Evolutionary conservation across 2,113 vertebrate genomes (phyloP), one percentile per base, ranked within the genome.

Genomic region (Elachura formosa): DNA sequence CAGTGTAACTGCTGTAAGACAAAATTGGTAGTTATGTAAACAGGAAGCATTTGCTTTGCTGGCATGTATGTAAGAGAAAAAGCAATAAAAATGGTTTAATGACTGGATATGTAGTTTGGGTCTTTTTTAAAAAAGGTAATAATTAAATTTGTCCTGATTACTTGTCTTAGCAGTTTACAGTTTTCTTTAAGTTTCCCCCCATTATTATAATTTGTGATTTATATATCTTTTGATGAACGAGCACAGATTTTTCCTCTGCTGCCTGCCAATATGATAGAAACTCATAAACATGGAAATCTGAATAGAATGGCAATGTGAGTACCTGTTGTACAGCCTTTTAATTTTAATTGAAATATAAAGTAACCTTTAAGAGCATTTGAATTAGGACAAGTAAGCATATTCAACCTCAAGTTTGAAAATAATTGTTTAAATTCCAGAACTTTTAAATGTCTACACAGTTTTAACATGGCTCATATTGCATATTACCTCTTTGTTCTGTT

Each of bases 111-210:
- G 12, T 58, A 41, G 20, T 66, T 56, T 49, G 52, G 7, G 5
- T 41, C 1, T 22, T 18, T 36, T n/a, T 2, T 0, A 14, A 61
- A n/a, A 71, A 58, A 43, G 2, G 1, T 40, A 64, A 26, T 78
- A 33, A 41, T 82, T 85, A 46, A 31, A 34, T 62, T 87, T 33
- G 8, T 46, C 4, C 5, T 29, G 14, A 16, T 41, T 89, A 40
- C 45, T 78, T 67, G 15, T 26, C 28, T 43, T 40, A 58, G 18
- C 5, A 33, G 5, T 36, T 63, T 67, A 25, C 7, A 33, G 14
- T 34, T 64, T 12, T 3, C 21, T 79, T 83, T 43, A 20, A 4
- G 1, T 22, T 63, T 85, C 33, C 41, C 3, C 6, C 12, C 28
- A 17, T 33, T 72, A 28, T 52, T 72, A 29, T 41, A 51, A n/a